Evolutionary conservation across 2,888 invertebrate species (phyloP), one percentile per base, ranked within the genome.

Genomic region (Ophion costatus): DNA sequence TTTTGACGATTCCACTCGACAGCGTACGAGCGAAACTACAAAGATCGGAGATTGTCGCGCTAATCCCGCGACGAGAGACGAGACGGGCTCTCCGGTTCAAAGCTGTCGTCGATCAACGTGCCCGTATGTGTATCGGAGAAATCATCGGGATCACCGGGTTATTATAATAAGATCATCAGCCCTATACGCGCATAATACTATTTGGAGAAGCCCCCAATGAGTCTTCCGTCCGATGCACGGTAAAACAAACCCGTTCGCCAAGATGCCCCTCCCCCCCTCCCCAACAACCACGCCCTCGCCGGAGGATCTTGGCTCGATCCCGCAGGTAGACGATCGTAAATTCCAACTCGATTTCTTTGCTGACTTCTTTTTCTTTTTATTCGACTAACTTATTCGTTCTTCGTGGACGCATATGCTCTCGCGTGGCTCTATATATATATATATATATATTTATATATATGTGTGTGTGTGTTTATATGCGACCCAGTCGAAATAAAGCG

Each of bases 281-380:
- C 29, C 38, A 57, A 63, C 24, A n/a, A 14, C 24, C 45, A 56
- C 29, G 29, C 33, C 29, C 20, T 22, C 56, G 17, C 33, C 63
- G 57, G 78, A 61, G 80, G 80, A 76, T 80, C 80, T 67, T 73
- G 33, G 76, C 80, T 76, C 75, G 83, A 66, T 76, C 80, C 71
- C 83, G 76, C 83, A 83, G 83, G 83, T 83, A 83, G 80, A 83
- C 76, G 80, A 59, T 83, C 83, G 83, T 83, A 83, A 83, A 83
- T 83, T 83, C 80, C 83, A 76, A 73, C 80, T 83, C 83, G 80
- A 80, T 80, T 73, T 80, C 59, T 73, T 66, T 51, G 63, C 80
- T 57, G 42, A 70, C 67, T 61, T 61, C 9, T 64, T 22, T 63
- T 80, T 64, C 24, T 64, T 66, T 29, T 24, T 59, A 24, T 29